A percentile compares a stretch with the other conserved stretches of the same genome.
Evolutionary conservation across 2,113 vertebrate species (phyloP).

Genomic region (Aphelocoma coerulescens): DNA sequence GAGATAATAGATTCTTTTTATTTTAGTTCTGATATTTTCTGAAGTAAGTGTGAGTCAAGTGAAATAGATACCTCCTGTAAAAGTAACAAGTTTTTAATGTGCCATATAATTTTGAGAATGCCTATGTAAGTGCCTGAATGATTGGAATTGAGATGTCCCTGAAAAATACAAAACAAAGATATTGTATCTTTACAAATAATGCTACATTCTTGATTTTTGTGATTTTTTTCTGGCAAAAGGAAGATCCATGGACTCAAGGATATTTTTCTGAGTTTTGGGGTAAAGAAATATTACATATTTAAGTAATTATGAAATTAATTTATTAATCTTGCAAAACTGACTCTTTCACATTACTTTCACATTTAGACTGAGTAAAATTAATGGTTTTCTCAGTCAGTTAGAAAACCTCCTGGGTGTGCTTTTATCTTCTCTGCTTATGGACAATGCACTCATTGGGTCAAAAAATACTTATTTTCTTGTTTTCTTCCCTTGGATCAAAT

Average conservation of each 20-base stretch:
- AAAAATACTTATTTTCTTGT: background rate
- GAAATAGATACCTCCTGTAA: background rate
- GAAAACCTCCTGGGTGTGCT: background rate
- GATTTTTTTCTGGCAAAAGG: background rate
- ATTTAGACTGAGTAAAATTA: background rate
- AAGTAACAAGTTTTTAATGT: background rate
- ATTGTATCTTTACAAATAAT: background rate
- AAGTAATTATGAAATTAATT: background rate
- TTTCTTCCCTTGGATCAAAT: background rate
- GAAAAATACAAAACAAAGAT: background rate
- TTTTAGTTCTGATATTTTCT: background rate
- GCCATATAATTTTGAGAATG: background rate
- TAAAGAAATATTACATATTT: background rate
- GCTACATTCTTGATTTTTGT: background rate
- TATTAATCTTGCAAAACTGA: background rate
- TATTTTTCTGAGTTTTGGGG: background rate
- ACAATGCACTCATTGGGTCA: background rate
- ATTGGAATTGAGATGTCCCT: background rate
- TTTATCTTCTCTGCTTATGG: background rate
- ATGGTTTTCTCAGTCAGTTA: background rate
- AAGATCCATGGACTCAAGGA: background rate
- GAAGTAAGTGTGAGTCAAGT: background rate
- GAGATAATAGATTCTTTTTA: rapidly evolving
- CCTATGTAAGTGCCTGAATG: background rate
- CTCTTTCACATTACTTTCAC: background rate